Evolutionary conservation across 2,113 vertebrate genomes (phyloP).

Genomic region (Atrichornis clamosus): DNA sequence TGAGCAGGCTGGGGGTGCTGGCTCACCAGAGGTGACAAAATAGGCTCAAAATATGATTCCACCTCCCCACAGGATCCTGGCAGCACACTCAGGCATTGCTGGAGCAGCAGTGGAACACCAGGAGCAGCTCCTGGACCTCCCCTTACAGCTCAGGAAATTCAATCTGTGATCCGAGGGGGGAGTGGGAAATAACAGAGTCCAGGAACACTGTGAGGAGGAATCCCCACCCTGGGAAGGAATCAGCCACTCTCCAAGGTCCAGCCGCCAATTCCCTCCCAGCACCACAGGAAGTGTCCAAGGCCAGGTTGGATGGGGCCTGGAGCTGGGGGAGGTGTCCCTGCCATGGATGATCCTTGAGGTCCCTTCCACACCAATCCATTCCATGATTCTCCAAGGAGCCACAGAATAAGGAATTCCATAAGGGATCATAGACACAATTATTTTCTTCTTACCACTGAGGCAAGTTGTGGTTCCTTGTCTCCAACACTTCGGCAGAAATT

Average conservation of each 20-base stretch:
- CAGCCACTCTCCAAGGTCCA: neutral
- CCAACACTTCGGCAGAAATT: neutral
- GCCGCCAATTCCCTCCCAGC: neutral
- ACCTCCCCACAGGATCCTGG: rapidly evolving
- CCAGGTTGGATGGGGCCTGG: rapidly evolving
- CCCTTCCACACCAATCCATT: neutral
- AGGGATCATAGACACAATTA: too few relatives aligned
- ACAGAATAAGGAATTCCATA: too few relatives aligned
- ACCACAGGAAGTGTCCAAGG: neutral
- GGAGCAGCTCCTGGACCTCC: neutral
- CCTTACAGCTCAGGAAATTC: neutral
- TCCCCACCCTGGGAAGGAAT: neutral
- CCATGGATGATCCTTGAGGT: too few relatives aligned
- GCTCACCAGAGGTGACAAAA: neutral
- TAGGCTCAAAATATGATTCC: rapidly evolving
- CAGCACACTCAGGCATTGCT: neutral
- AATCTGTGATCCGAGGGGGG: neutral
- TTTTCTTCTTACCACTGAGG: neutral
- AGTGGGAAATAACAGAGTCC: neutral
- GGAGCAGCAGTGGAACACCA: neutral
- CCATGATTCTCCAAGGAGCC: neutral
- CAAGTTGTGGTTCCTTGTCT: neutral
- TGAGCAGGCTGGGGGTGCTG: neutral
- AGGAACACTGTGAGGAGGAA: neutral
- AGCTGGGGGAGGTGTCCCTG: neutral